Base-by-base conservation (phyloP, 2,797 vertebrate genomes). In the Adelosebastes latens region DNA sequence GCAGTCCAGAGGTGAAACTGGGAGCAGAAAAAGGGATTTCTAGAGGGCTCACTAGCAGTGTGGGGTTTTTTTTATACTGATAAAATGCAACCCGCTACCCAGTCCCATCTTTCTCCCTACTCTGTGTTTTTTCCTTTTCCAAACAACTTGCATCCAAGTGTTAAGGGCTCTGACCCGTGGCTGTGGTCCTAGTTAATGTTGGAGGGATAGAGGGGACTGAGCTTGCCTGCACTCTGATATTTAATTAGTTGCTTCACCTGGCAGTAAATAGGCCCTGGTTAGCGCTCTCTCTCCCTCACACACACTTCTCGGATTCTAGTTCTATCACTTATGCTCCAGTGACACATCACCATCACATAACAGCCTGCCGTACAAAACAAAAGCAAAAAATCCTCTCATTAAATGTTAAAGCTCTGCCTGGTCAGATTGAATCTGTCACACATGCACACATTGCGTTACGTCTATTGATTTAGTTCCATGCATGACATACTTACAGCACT, bases 241-340 rank as follows among this genome's bases (percentile, higher is more conserved):
- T 91, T 80, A 83, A 93, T 92, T 81, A 64, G 79, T 73, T 89
- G 86, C 88, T 87, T 86, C 86, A 84, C 79, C 81, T 91, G 82
- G 81, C 85, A 60, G 77, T 84, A 88, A 90, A 90, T 87, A 86
- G 72, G 77, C 77, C 62, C 18, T 69, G 82, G 77, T 74, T 76
- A 81, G 66, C 39, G 16, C 59, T 66, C 29, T 4, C 62, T 25
- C 53, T 29, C 53, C 32, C 49, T 34, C 55, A 53, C 73, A 34
- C 56, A 56, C 55, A 64, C 69, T 58, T 55, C 56, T 75, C 52
- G 59, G 60, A 62, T 69, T 79, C 8, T 22, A 18, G 64, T 73
- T 80, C 18, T 31, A 77, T 65, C 85, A 64, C 60, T 79, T 68
- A 75, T 60, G 79, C 77, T 81, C 61, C 55, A 67, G 52, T 71